phyloP scores from a whole-genome alignment of 2,113 vertebrate genomes.

The Myotis davidii region DNA sequence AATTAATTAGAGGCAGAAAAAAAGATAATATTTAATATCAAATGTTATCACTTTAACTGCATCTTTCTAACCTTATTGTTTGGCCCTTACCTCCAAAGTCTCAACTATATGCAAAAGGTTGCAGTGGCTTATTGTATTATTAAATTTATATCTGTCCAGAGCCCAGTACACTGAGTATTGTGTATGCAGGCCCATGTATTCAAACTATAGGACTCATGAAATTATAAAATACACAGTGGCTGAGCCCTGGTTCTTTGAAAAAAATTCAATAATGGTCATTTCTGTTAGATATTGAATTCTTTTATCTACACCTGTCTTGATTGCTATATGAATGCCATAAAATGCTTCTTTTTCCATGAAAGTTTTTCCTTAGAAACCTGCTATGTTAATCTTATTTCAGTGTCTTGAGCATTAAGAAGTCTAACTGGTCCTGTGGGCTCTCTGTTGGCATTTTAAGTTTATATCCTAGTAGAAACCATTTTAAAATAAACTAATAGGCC shows the following conservation, averaged over 20 bases:
- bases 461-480: constrained; percentile 5
- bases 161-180: neutral
- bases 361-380: constrained; percentile 27
- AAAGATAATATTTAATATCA: constrained; percentile 72
- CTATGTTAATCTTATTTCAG: neutral
- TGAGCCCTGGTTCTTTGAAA: constrained; percentile 3
- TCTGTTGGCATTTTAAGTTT: neutral
- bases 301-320: neutral
- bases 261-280: neutral
- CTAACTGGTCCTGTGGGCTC: neutral
- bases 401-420: neutral
- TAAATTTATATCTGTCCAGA: neutral
- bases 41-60: constrained; percentile 62
- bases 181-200: neutral
- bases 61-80: constrained; percentile 61
- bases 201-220: neutral
- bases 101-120: constrained; percentile 1
- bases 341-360: neutral
- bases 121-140: neutral
- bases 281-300: neutral
- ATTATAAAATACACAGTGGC: neutral
- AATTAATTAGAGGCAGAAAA: constrained; percentile 73
- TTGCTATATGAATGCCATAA: neutral
- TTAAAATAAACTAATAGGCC: neutral
- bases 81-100: neutral